Conservation (phyloP, 2,888 invertebrate species). For the Polydrusus tereticollis region DNA sequence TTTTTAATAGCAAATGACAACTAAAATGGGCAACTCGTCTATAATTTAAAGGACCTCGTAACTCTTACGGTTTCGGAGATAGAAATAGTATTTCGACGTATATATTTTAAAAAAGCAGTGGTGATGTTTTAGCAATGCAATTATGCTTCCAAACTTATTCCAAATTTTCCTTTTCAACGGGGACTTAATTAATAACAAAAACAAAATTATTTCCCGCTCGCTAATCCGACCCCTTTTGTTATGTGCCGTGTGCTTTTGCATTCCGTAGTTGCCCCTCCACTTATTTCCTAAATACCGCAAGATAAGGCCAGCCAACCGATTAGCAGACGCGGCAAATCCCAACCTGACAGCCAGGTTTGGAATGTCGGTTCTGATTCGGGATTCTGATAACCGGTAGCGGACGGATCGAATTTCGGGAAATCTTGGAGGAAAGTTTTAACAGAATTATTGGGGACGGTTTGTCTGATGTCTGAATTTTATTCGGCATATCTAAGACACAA, state of each 20-base stretch:
- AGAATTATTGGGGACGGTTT: background rate
- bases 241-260: background rate
- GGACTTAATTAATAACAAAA: background rate
- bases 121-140: no score
- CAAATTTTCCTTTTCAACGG: background rate
- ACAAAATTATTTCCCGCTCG: background rate
- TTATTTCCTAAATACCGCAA: constrained; percentile 22
- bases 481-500: no score
- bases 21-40: no score
- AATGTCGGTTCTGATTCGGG: constrained; percentile 4
- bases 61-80: no score
- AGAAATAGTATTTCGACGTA: no score
- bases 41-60: no score
- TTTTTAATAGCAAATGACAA: no score
- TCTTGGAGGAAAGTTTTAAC: constrained; percentile 4
- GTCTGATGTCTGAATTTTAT: background rate
- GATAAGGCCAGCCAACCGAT: constrained; percentile 16
- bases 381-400: background rate
- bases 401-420: constrained; percentile 2
- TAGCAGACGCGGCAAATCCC: constrained; percentile 23
- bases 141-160: no score
- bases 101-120: no score
- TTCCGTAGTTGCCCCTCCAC: constrained; percentile 2
- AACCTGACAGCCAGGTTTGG: constrained; percentile 10
- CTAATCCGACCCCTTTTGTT: background rate